phyloP scores from a whole-genome alignment of 2,113 vertebrate species.

The Sprattus sprattus region DNA sequence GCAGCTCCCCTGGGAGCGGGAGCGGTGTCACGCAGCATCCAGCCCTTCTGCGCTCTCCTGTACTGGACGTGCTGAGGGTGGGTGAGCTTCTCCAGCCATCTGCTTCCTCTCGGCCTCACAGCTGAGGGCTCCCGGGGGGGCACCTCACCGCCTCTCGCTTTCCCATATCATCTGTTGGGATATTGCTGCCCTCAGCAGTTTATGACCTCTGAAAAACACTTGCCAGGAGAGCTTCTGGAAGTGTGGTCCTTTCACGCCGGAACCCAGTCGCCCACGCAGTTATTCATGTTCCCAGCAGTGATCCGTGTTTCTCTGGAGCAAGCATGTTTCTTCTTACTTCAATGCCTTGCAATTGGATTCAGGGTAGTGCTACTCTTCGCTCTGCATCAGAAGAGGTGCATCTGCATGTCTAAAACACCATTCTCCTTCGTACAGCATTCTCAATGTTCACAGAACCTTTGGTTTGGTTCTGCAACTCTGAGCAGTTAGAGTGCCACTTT shows the following conservation, averaged over 20 bases:
- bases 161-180: not conserved
- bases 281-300: not conserved
- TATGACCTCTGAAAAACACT: not conserved
- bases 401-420: not conserved
- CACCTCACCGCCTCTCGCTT: not conserved
- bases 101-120: too few species aligned
- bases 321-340: not conserved
- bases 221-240: not conserved
- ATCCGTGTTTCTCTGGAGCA: not conserved
- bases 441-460: not conserved
- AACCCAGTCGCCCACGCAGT: not conserved
- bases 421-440: not conserved
- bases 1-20: not conserved
- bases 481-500: not conserved
- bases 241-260: not conserved
- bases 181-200: not conserved
- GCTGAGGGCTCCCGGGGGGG: not conserved
- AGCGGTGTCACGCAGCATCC: not conserved
- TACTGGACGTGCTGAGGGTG: not conserved
- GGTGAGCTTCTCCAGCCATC: conserved; percentile 56
- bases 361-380: not conserved
- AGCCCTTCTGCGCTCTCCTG: not conserved
- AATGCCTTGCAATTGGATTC: not conserved
- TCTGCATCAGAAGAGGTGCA: not conserved
- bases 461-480: not conserved